Evolutionary conservation across 2,888 invertebrate species (phyloP), one percentile per base, ranked within the genome.

Genomic region (Drosophila gaucha): DNA sequence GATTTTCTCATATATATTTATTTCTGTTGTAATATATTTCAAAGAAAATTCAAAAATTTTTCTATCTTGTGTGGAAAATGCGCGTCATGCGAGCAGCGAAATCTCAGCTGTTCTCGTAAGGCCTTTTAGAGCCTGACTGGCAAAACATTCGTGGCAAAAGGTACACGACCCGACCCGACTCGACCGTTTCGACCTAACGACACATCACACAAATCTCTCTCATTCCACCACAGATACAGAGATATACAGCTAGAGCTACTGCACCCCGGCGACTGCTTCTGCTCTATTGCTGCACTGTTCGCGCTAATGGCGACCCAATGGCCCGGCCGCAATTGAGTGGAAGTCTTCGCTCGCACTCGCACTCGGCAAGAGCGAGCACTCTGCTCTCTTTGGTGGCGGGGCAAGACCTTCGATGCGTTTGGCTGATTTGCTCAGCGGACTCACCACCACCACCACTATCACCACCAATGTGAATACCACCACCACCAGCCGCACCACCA

Each of bases 111-210:
- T 91, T 89, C 89, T 91, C 92, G 91, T 91, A 91, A 91, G 92
- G 92, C 92, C 91, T 91, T 90, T 91, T 91, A 92, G 91, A 91
- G 92, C 91, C 92, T 92, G 92, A 92, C 92, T 92, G 92, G 90
- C 91, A 91, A 90, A 91, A 92, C 91, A 91, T 91, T 92, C 91
- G 91, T 92, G 92, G 92, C 92, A 92, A 92, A 92, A 92, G 92
- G 92, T 92, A 92, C 92, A 92, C 92, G 92, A 92, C 92, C 92
- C 92, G 92, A 92, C 92, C 92, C 92, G 92, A 92, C 92, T 91
- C 91, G 91, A 91, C 91, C 91, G 90, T 90, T 90, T 90, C 92
- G 92, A 92, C 92, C 92, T 91, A 91, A 91, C 91, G 91, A 91
- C 91, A 91, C 91, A 91, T 90, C 91, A 90, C 90, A 91, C 90